Percentiles rank a stretch among this genome's conserved stretches.
These are phyloP conservation scores for Automeris io DNA, from an alignment of 2,888 invertebrate genomes.

Conservation along the genomic window DNA sequence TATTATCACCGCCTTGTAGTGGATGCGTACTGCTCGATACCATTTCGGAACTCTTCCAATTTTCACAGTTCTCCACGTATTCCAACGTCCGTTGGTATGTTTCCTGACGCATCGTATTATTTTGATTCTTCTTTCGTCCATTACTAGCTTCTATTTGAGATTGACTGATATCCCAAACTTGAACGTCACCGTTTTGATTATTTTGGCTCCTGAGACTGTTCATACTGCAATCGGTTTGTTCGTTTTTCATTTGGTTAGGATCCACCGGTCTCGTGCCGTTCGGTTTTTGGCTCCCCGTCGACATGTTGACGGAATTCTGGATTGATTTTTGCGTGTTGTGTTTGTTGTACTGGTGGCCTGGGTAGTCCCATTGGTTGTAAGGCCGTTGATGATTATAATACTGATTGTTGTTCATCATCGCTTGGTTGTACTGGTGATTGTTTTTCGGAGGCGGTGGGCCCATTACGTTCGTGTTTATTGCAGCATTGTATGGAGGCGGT, in stretches of 20 bases:
- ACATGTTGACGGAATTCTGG: constrained; percentile 66
- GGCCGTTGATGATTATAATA: constrained; percentile 65
- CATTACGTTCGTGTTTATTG: constrained; percentile 64
- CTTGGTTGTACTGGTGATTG: constrained; percentile 66
- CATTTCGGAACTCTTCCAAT: constrained; percentile 84
- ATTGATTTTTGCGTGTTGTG: constrained; percentile 60
- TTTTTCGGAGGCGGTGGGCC: constrained; percentile 69
- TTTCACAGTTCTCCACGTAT: constrained; percentile 93
- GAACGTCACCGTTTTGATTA: constrained; percentile 76
- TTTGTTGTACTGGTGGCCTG: constrained; percentile 61
- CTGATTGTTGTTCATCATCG: constrained; percentile 69
- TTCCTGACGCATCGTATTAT: constrained; percentile 84
- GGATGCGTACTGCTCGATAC: constrained; percentile 89
- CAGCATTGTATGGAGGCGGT: constrained; percentile 60
- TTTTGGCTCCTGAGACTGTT: constrained; percentile 70
- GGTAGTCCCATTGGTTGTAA: constrained; percentile 67
- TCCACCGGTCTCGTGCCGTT: constrained; percentile 40
- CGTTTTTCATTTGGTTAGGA: constrained; percentile 49
- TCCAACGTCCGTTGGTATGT: constrained; percentile 93
- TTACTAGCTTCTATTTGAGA: constrained; percentile 74
- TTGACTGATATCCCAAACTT: constrained; percentile 83
- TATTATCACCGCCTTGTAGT: constrained; percentile 82
- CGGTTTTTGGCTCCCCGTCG: constrained; percentile 63
- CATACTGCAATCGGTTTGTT: constrained; percentile 74
- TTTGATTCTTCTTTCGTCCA: constrained; percentile 59